phyloP scores from a whole-genome alignment of 2,113 vertebrate genomes.

The Odontesthes bonariensis region DNA sequence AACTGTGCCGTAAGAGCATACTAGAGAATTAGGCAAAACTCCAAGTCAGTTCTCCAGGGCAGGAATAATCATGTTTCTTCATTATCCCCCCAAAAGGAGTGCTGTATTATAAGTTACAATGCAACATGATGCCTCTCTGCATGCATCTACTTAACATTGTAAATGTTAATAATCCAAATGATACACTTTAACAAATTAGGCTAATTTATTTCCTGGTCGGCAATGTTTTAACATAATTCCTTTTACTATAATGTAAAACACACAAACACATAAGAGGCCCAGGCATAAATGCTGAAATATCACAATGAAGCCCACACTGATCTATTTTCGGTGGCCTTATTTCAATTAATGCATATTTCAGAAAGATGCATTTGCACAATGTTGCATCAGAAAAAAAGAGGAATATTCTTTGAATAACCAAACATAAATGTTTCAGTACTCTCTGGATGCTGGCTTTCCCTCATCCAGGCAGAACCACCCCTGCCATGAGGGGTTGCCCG shows the following conservation, averaged over 20 bases:
- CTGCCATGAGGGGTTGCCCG: constrained; percentile 58
- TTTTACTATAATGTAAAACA: constrained; percentile 46
- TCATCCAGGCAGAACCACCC: constrained; percentile 48
- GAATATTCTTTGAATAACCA: constrained; percentile 76
- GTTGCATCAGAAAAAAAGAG: constrained; percentile 81
- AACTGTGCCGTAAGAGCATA: constrained; percentile 56
- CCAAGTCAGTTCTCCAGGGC: constrained; percentile 73
- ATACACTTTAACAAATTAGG: constrained; percentile 55
- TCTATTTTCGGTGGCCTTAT: constrained; percentile 61
- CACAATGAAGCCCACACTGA: constrained; percentile 45
- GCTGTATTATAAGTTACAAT: constrained; percentile 59
- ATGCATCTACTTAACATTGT: constrained; percentile 55
- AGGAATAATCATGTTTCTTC: constrained; percentile 72
- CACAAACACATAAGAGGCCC: constrained; percentile 23
- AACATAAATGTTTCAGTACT: constrained; percentile 79
- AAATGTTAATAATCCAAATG: constrained; percentile 55
- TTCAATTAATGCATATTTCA: constrained; percentile 81
- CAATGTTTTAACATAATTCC: constrained; percentile 52
- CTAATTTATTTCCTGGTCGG: constrained; percentile 36
- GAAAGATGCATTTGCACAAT: constrained; percentile 76
- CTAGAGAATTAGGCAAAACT: constrained; percentile 74
- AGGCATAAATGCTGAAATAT: constrained; percentile 47
- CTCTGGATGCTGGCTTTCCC: constrained; percentile 56
- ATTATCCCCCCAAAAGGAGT: constrained; percentile 67
- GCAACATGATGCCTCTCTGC: constrained; percentile 53